phyloP scores from a whole-genome alignment of 2,888 invertebrate genomes.

The Zygogramma bicolorata region DNA sequence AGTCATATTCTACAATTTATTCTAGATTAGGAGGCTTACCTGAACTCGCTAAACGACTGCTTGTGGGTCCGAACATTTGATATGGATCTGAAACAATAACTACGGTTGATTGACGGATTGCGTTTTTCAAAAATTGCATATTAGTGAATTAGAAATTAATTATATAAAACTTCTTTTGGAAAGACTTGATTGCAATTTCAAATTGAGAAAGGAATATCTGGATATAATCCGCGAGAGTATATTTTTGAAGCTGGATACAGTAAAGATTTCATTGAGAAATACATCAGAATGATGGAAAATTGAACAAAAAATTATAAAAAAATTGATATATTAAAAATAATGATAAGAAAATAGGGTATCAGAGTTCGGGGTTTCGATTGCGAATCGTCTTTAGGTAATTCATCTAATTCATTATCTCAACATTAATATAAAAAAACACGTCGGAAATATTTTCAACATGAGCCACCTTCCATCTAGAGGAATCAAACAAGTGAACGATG shows the following conservation, averaged over 20 bases:
- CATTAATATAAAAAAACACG: no score
- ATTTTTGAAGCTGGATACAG: neutral
- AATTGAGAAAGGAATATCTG: neutral
- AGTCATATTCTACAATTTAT: constrained; percentile 31
- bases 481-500: constrained; percentile 30
- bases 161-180: neutral
- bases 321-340: no score
- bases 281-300: no score
- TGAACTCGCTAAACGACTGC: constrained; percentile 95
- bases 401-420: neutral
- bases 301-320: no score
- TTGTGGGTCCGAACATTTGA: constrained; percentile 97
- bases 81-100: constrained; percentile 87
- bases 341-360: no score
- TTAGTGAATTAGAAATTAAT: constrained; percentile 29
- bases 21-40: constrained; percentile 71
- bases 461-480: neutral
- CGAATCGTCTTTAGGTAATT: no score
- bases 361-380: no score
- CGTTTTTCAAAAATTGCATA: constrained; percentile 39
- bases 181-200: neutral
- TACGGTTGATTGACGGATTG: constrained; percentile 42
- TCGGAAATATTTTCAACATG: no score
- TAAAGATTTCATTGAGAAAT: neutral
- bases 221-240: constrained; percentile 1